Evolutionary conservation across 2,113 vertebrate species (phyloP).

Genomic region (Tetraodon nigroviridis): DNA sequence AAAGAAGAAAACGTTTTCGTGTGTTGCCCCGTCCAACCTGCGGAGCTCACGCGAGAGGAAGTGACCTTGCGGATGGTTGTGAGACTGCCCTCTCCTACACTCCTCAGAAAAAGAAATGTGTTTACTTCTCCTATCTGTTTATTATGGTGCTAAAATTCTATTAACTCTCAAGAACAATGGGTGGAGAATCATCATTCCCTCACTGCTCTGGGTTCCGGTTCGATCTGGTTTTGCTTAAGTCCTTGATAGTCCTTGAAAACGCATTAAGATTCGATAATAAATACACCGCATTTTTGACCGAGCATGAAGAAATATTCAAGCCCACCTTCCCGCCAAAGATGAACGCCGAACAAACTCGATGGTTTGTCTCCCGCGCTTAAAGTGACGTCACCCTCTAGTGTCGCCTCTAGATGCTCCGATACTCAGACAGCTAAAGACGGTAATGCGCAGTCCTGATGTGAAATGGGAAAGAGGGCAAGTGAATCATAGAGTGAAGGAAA

Average conservation of each 20-base stretch:
- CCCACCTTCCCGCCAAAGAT: background rate
- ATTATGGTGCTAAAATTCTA: slow-evolving; percentile 16
- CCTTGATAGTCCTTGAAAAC: slow-evolving; percentile 30
- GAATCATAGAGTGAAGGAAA: slow-evolving; percentile 2
- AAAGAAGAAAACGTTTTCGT: slow-evolving; percentile 18
- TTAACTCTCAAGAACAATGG: slow-evolving; percentile 20
- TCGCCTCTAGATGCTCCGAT: slow-evolving; percentile 38
- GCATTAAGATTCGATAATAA: slow-evolving; percentile 34
- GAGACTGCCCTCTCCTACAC: slow-evolving; percentile 16
- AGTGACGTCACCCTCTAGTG: slow-evolving; percentile 31
- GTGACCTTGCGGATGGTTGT: slow-evolving; percentile 10
- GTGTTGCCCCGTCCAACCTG: slow-evolving; percentile 45
- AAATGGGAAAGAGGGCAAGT: slow-evolving; percentile 14
- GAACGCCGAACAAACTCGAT: background rate
- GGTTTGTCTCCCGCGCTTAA: slow-evolving; percentile 16
- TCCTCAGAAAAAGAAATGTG: slow-evolving; percentile 17
- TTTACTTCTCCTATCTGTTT: too few species aligned
- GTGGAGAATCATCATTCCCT: slow-evolving; percentile 48
- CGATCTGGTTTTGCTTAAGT: slow-evolving; percentile 30
- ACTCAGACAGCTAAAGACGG: slow-evolving; percentile 22
- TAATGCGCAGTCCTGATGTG: slow-evolving; percentile 10
- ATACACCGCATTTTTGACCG: slow-evolving; percentile 8
- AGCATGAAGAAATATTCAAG: slow-evolving; percentile 1
- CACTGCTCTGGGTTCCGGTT: slow-evolving; percentile 32
- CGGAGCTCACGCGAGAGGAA: slow-evolving; percentile 45